Evolutionary conservation across 1,140 invertebrate species (phyloP).

Genomic region (Teleopsis dalmanni): DNA sequence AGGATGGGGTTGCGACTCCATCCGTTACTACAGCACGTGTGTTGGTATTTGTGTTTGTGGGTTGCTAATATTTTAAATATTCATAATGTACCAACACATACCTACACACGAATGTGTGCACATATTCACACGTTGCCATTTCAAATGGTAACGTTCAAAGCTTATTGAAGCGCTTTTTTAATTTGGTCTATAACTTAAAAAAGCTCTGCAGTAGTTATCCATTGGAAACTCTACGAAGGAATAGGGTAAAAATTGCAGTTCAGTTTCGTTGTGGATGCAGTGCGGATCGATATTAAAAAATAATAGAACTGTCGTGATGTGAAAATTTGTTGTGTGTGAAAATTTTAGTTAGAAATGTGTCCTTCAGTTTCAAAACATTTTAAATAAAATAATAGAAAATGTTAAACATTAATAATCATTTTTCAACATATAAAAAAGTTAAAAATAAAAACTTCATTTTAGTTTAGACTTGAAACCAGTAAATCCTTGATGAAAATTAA

Average conservation of each 20-base stretch:
- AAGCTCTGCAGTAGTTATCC: too few relatives aligned
- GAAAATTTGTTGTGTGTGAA: conserved; percentile 2
- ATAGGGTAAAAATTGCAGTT: conserved; percentile 43
- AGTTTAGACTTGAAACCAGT: neutral
- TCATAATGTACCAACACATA: neutral
- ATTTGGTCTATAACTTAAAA: too few relatives aligned
- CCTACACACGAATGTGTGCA: neutral
- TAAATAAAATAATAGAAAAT: neutral
- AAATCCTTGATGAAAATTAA: conserved; percentile 1
- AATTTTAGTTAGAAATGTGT: neutral
- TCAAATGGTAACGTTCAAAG: too few relatives aligned
- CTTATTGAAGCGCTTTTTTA: too few relatives aligned
- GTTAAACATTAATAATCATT: neutral
- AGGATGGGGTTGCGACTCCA: neutral
- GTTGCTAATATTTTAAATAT: neutral
- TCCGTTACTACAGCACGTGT: neutral
- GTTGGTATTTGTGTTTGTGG: neutral
- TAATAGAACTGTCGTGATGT: neutral
- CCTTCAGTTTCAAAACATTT: neutral
- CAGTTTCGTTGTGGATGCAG: conserved; percentile 44
- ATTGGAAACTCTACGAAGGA: conserved; percentile 35
- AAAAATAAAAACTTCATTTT: neutral
- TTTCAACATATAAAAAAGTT: neutral
- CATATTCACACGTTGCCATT: neutral
- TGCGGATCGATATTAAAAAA: conserved; percentile 38